Base-by-base conservation (phyloP, 2,113 vertebrate species). In the Lathamus discolor region DNA sequence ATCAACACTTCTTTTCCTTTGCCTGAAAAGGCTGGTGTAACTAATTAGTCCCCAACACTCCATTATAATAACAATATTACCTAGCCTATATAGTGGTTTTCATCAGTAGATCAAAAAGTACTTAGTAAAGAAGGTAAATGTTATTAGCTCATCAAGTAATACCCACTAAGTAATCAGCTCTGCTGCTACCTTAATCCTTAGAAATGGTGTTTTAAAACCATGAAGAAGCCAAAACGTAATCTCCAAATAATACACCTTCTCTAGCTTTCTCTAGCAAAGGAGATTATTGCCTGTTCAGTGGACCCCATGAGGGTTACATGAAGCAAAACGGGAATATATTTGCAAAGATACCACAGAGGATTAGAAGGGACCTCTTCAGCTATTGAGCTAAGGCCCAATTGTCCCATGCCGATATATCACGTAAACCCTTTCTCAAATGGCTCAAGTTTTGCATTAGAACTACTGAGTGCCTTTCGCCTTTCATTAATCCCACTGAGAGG, bases 61-160 rank as follows among this genome's bases (percentile, higher is more conserved):
- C 46, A 72, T 31, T 81, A 72, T n/a, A 96, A 95, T 83, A 96
- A 86, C 74, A 90, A 61, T 84, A 94, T 48, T 92, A 84, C 57
- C 73, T 73, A 92, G 48, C 28, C 69, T 87, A 87, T 61, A 44
- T 27, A 84, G 61, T 28, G 25, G 13, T 93, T 95, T 96, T 84
- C 83, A 95, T 96, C 88, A 80, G 76, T 52, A 95, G 80, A 96
- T 93, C 80, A 96, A 81, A 94, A 97, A 82, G 39, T 84, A 79
- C 69, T 87, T 82, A 68, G 77, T 72, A 88, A 84, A 89, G 57
- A 72, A 82, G 62, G 72, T 57, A 93, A 93, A 62, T 88, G 86
- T 95, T 93, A 82, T 81, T 93, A 92, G 77, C 66, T 94, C 88
- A 93, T 83, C 77, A 81, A 91, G 52, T 81, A 92, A 90, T 88